Conservation (phyloP, 2,888 invertebrate species). For the Beris morrisii region DNA sequence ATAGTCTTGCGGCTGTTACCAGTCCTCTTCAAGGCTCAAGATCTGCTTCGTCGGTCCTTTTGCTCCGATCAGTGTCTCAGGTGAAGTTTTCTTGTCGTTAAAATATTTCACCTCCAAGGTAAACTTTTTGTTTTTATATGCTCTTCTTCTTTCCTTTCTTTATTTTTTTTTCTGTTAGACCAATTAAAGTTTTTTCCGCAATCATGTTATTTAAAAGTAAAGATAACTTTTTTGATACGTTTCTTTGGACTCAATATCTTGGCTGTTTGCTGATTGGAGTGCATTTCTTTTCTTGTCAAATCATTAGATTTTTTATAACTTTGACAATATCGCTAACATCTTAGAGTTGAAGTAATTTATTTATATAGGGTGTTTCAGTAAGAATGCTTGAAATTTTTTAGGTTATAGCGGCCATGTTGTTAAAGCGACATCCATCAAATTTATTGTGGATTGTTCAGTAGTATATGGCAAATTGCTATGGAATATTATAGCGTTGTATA, state of each 20-base stretch:
- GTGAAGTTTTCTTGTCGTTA: not conserved
- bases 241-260: not conserved
- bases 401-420: too few relatives aligned
- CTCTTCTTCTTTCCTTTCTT: not conserved
- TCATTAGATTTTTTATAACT: too few relatives aligned
- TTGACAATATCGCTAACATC: too few relatives aligned
- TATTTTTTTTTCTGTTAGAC: not conserved
- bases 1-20: not conserved
- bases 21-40: not conserved
- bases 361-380: too few relatives aligned
- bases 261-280: too few relatives aligned
- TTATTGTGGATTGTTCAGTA: too few relatives aligned
- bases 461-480: too few relatives aligned
- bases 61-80: not conserved
- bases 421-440: too few relatives aligned
- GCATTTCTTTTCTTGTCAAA: too few relatives aligned
- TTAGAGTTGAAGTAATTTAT: too few relatives aligned
- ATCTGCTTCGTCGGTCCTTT: not conserved
- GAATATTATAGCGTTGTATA: too few relatives aligned
- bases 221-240: constrained; percentile 16
- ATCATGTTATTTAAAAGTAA: constrained; percentile 8
- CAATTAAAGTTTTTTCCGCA: constrained; percentile 17
- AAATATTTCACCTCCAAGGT: constrained; percentile 3
- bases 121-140: not conserved
- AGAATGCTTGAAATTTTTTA: too few relatives aligned